phyloP scores from a whole-genome alignment of 2,888 invertebrate species.

The Chrysolina americana region DNA sequence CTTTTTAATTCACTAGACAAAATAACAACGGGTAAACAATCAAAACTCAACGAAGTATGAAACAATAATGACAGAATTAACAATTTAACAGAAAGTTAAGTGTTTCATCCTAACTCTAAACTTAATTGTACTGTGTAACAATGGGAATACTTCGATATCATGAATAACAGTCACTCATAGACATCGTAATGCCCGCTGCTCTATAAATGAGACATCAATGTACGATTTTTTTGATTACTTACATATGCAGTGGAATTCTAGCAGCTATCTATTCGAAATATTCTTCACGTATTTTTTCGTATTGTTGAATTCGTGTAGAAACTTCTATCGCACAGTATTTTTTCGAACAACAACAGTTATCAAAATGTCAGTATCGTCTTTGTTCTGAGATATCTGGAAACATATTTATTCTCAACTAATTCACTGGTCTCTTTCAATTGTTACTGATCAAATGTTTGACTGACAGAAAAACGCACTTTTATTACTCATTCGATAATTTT shows the following conservation, averaged over 20 bases:
- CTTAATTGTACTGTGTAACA: slow-evolving; percentile 11
- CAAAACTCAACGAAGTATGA: neutral
- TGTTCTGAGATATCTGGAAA: no score
- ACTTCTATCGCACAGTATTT: neutral
- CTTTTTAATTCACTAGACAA: neutral
- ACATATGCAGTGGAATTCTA: neutral
- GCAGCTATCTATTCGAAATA: neutral
- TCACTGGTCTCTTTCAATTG: no score
- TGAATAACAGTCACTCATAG: neutral
- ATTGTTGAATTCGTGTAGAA: neutral
- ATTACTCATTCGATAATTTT: no score
- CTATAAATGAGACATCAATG: neutral
- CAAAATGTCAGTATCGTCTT: neutral
- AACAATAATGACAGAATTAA: neutral
- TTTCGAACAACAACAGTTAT: slow-evolving; percentile 1
- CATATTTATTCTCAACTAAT: no score
- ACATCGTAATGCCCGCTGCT: slow-evolving; percentile 6
- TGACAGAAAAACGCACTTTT: no score
- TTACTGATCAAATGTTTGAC: no score
- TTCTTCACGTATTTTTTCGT: neutral
- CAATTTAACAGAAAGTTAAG: neutral
- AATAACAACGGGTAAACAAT: neutral
- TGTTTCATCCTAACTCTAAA: neutral
- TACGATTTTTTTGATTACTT: neutral
- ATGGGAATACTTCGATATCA: slow-evolving; percentile 4